Evolutionary conservation across 2,888 invertebrate genomes (phyloP).

Genomic region (Lochmaea capreae): DNA sequence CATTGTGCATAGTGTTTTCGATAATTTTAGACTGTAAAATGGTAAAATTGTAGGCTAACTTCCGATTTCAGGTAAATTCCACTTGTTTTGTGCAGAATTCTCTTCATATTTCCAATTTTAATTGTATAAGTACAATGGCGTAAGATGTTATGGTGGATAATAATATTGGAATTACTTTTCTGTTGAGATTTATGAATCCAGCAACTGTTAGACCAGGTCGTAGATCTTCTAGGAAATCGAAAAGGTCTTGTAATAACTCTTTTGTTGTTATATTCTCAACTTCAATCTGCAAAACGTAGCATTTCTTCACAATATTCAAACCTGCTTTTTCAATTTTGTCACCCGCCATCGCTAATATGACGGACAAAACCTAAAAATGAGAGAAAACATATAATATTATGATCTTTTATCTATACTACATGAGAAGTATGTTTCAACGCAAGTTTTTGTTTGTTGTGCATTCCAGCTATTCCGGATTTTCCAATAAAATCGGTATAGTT

Average conservation of each 20-base stretch:
- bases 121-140: slow-evolving; percentile 17
- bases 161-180: slow-evolving; percentile 1
- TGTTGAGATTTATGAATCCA: slow-evolving; percentile 6
- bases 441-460: no score
- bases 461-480: no score
- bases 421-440: no score
- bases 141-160: slow-evolving; percentile 12
- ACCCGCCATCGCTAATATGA: neutral
- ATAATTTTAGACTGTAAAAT: no score
- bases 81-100: no score
- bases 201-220: slow-evolving; percentile 1
- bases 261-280: neutral
- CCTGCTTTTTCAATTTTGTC: slow-evolving; percentile 12
- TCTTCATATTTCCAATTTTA: neutral
- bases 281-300: slow-evolving; percentile 3
- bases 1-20: no score
- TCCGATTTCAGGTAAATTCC: no score
- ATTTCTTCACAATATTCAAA: neutral
- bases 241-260: neutral
- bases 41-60: no score
- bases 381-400: no score
- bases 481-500: no score
- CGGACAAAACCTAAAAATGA: neutral
- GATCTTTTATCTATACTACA: no score
- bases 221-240: neutral